Percentiles rank a stretch among this genome's conserved stretches.
Conservation (phyloP, 1,140 invertebrate genomes). For the Drosophila nasuta region DNA sequence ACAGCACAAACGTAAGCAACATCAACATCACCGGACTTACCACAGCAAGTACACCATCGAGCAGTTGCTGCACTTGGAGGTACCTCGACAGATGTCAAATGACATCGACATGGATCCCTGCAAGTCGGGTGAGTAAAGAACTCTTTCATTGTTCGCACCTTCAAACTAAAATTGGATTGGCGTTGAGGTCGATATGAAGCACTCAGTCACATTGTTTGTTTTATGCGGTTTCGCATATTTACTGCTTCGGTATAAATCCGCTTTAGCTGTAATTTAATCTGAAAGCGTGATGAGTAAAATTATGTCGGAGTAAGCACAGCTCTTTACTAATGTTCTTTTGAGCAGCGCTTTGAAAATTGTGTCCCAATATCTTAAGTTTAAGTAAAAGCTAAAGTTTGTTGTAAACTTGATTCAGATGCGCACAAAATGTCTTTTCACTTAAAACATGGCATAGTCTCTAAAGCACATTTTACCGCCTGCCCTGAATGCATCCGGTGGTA, state of each 20-base stretch:
- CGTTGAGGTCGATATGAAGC: background rate
- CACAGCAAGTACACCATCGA: constrained; percentile 88
- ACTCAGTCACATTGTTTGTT: constrained; percentile 20
- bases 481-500: no score
- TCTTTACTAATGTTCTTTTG: no score
- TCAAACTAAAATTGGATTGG: background rate
- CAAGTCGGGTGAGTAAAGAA: constrained; percentile 90
- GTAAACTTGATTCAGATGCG: no score
- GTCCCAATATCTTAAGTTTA: no score
- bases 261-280: constrained; percentile 47
- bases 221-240: constrained; percentile 34
- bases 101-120: constrained; percentile 94
- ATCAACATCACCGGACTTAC: constrained; percentile 53
- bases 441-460: no score
- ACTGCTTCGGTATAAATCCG: constrained; percentile 27
- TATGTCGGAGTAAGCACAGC: no score
- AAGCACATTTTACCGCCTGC: no score
- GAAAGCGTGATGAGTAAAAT: no score
- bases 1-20: constrained; percentile 34
- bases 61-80: constrained; percentile 88
- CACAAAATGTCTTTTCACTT: no score
- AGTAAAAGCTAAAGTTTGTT: no score
- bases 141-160: constrained; percentile 3
- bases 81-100: constrained; percentile 89
- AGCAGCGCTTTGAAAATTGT: no score